These are phyloP conservation scores for Centropyge bicolor DNA, from an alignment of 2,797 vertebrate genomes.

Conservation along the genomic window DNA sequence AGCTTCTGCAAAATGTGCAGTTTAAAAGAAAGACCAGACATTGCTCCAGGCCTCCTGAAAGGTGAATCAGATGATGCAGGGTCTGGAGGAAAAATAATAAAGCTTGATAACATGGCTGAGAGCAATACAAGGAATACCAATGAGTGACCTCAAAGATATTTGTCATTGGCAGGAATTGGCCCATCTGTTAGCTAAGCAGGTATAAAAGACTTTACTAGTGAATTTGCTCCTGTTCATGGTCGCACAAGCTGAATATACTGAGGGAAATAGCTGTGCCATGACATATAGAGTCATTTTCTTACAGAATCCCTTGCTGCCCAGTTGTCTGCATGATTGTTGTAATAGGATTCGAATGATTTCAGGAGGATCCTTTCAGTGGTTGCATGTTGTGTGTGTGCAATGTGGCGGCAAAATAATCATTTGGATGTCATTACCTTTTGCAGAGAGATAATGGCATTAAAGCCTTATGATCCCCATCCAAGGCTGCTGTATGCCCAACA, in stretches of 20 bases:
- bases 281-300: slow-evolving; percentile 52
- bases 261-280: slow-evolving; percentile 24
- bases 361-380: slow-evolving; percentile 31
- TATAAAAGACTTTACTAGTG: slow-evolving; percentile 45
- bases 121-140: slow-evolving; percentile 72
- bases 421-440: slow-evolving; percentile 67
- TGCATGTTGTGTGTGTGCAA: slow-evolving; percentile 58
- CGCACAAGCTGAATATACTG: slow-evolving; percentile 48
- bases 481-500: slow-evolving; percentile 31
- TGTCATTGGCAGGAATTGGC: slow-evolving; percentile 64
- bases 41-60: slow-evolving; percentile 44
- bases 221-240: slow-evolving; percentile 46
- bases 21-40: slow-evolving; percentile 49
- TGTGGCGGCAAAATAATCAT: slow-evolving; percentile 73
- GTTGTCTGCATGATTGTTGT: slow-evolving; percentile 52
- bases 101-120: slow-evolving; percentile 52
- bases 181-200: slow-evolving; percentile 66
- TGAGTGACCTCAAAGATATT: slow-evolving; percentile 67
- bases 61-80: slow-evolving; percentile 49
- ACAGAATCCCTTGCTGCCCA: slow-evolving; percentile 20
- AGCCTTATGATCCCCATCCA: slow-evolving; percentile 56
- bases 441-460: slow-evolving; percentile 56
- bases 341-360: slow-evolving; percentile 59
- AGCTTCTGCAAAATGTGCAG: slow-evolving; percentile 33
- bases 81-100: slow-evolving; percentile 45